These are phyloP conservation scores for Teleopsis dalmanni DNA, from an alignment of 1,140 invertebrate species.

Conservation along the genomic window DNA sequence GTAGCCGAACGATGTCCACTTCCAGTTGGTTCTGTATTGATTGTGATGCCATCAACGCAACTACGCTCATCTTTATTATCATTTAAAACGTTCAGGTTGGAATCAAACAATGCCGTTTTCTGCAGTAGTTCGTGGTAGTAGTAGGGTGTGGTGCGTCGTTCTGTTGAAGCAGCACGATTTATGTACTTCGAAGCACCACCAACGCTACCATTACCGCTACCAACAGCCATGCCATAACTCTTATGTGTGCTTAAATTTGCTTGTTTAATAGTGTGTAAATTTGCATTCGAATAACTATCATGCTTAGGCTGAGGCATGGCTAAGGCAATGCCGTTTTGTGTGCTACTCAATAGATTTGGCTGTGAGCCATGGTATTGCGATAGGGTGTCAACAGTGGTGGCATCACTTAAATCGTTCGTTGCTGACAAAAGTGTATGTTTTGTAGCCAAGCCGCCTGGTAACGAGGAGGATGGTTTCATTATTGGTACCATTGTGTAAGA, in stretches of 20 bases:
- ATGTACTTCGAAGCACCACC: constrained; percentile 13
- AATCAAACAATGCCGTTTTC: constrained; percentile 35
- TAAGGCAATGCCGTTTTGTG: not conserved
- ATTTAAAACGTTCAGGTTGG: constrained; percentile 35
- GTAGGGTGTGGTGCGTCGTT: constrained; percentile 37
- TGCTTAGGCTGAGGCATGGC: not conserved
- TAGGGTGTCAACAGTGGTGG: constrained; percentile 4
- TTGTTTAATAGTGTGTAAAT: constrained; percentile 15
- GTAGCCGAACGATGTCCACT: not conserved
- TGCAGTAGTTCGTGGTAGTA: constrained; percentile 41
- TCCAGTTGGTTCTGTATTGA: not conserved
- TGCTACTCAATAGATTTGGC: constrained; percentile 29
- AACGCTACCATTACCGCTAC: not conserved
- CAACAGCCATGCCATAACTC: not conserved
- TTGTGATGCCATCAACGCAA: not conserved
- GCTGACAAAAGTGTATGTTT: not conserved
- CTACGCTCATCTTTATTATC: constrained; percentile 9
- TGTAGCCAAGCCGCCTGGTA: constrained; percentile 31
- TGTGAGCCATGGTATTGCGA: constrained; percentile 34
- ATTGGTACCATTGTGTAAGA: constrained; percentile 28
- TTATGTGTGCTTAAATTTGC: constrained; percentile 2
- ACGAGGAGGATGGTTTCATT: constrained; percentile 36
- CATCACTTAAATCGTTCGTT: constrained; percentile 9
- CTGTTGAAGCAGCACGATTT: constrained; percentile 20
- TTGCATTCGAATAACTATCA: constrained; percentile 18